Percentiles rank a stretch among this genome's conserved stretches.
phyloP scores from a whole-genome alignment of 1,140 invertebrate species.

The Saccostrea glomerata region DNA sequence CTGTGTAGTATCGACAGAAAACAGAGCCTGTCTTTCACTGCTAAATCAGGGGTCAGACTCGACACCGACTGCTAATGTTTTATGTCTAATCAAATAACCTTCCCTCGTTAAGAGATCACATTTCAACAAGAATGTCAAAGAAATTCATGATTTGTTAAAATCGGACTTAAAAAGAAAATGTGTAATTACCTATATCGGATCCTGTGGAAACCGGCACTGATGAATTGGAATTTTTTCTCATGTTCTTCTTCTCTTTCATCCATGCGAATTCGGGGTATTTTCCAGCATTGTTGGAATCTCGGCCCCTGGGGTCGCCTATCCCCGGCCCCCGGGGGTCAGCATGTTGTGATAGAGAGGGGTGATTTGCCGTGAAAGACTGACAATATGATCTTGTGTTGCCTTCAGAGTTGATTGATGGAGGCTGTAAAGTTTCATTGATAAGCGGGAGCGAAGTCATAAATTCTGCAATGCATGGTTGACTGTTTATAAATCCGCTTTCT shows the following conservation, averaged over 20 bases:
- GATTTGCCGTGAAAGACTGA: constrained; percentile 81
- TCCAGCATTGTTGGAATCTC: constrained; percentile 82
- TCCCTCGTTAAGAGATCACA: constrained; percentile 6
- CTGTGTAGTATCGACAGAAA: constrained; percentile 32
- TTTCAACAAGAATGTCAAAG: constrained; percentile 8
- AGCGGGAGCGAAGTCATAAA: constrained; percentile 86
- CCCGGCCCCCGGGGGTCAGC: constrained; percentile 54
- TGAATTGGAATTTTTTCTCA: constrained; percentile 84
- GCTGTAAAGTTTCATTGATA: constrained; percentile 71
- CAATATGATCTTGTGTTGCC: constrained; percentile 62
- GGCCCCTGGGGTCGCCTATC: constrained; percentile 56
- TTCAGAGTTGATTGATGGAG: constrained; percentile 69
- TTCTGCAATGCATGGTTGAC: constrained; percentile 94
- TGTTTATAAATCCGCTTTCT: constrained; percentile 94
- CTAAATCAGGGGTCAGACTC: constrained; percentile 15
- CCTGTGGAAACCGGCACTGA: constrained; percentile 9
- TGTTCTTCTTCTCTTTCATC: constrained; percentile 99
- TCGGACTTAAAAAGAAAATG: constrained; percentile 8
- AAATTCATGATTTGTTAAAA: constrained; percentile 24
- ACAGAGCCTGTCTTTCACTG: constrained; percentile 24
- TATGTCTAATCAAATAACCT: constrained; percentile 34
- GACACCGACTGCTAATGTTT: constrained; percentile 33
- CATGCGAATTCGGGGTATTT: constrained; percentile 95
- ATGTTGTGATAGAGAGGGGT: constrained; percentile 57
- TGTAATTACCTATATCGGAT: constrained; percentile 50